phyloP scores from a whole-genome alignment of 1,140 invertebrate genomes.

The Ladona fulva region DNA sequence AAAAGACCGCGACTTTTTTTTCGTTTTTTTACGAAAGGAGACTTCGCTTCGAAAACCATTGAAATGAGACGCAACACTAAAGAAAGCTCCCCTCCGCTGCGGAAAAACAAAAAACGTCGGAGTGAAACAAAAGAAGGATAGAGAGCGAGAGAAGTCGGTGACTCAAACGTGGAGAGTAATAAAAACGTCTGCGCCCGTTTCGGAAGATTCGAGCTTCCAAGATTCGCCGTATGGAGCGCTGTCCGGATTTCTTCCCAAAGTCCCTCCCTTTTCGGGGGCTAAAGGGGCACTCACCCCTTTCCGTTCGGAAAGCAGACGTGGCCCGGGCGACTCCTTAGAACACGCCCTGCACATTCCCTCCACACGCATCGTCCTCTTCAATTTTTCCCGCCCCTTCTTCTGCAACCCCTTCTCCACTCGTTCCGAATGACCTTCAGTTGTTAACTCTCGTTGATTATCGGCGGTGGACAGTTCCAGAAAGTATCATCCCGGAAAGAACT shows the following conservation, averaged over 20 bases:
- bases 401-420: not conserved
- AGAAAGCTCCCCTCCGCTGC: not conserved
- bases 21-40: not conserved
- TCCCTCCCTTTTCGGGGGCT: not conserved
- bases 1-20: not conserved
- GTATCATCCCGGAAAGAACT: too few relatives aligned
- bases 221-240: not conserved
- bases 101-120: not conserved
- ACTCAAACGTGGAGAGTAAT: not conserved
- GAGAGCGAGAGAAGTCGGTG: not conserved
- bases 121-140: not conserved
- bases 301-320: not conserved
- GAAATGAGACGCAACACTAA: not conserved
- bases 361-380: not conserved
- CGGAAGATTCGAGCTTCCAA: not conserved
- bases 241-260: not conserved
- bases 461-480: too few relatives aligned
- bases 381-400: not conserved
- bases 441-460: too few relatives aligned
- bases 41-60: not conserved
- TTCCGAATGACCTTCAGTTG: too few relatives aligned
- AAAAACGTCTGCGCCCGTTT: conserved; percentile 3
- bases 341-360: not conserved
- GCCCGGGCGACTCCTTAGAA: not conserved
- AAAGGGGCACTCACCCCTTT: conserved; percentile 1